Evolutionary conservation across 2,888 invertebrate genomes (phyloP).

Genomic region (Pandemis cinnamomeana): DNA sequence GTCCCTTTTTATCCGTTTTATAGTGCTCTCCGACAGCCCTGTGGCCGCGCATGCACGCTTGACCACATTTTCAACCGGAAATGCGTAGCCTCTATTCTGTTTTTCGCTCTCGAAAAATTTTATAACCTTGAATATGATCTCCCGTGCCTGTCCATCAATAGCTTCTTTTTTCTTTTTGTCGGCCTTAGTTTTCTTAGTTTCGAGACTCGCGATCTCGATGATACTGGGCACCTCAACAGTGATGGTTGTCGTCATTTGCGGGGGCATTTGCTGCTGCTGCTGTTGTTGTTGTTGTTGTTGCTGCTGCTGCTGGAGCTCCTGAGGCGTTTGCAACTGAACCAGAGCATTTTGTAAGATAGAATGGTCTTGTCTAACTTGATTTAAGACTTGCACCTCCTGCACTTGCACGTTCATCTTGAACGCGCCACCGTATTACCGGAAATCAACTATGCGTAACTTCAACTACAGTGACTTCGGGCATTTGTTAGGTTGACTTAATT

Average conservation of each 20-base stretch:
- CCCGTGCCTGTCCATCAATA: slow-evolving; percentile 77
- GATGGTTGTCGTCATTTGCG: slow-evolving; percentile 41
- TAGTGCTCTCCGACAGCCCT: slow-evolving; percentile 76
- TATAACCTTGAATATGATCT: slow-evolving; percentile 77
- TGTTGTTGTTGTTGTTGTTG: slow-evolving; percentile 44
- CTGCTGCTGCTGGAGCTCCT: slow-evolving; percentile 45
- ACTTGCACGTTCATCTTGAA: slow-evolving; percentile 47
- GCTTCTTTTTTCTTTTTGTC: slow-evolving; percentile 79
- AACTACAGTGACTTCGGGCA: slow-evolving; percentile 12
- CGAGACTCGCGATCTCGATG: slow-evolving; percentile 36
- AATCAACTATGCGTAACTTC: slow-evolving; percentile 22
- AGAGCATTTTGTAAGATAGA: slow-evolving; percentile 35
- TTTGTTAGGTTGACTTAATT: slow-evolving; percentile 17
- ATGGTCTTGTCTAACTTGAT: slow-evolving; percentile 47
- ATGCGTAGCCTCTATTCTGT: slow-evolving; percentile 77
- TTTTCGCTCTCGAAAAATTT: slow-evolving; percentile 81
- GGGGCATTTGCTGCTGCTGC: slow-evolving; percentile 45
- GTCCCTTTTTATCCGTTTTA: slow-evolving; percentile 76
- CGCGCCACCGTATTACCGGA: slow-evolving; percentile 24
- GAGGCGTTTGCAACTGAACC: slow-evolving; percentile 44
- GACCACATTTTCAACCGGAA: slow-evolving; percentile 78
- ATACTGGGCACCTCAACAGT: slow-evolving; percentile 18
- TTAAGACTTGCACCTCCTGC: slow-evolving; percentile 51
- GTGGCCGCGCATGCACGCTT: slow-evolving; percentile 78
- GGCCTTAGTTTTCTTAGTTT: slow-evolving; percentile 59